Conservation (phyloP, 2,113 vertebrate species). For the Oryzias melastigma region DNA sequence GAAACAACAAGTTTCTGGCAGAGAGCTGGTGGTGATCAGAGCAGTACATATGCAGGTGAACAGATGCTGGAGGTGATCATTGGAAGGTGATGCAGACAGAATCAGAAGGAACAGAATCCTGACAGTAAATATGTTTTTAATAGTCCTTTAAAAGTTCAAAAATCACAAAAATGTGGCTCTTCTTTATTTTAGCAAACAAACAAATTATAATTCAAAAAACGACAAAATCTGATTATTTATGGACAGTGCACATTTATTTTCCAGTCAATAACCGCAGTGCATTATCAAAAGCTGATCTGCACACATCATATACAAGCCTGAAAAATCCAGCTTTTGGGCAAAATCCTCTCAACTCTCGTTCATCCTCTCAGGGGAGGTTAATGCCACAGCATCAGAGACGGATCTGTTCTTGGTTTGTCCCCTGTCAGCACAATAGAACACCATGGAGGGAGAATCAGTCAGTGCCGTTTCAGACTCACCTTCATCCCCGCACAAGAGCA, state of each 20-base stretch:
- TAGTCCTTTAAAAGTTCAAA: too few relatives aligned
- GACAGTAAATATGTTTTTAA: too few relatives aligned
- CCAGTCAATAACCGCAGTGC: neutral
- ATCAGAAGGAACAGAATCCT: too few relatives aligned
- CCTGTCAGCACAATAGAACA: conserved; percentile 75
- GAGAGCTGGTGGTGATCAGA: too few relatives aligned
- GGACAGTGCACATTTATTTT: conserved; percentile 1
- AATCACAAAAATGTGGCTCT: too few relatives aligned
- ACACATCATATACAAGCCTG: neutral
- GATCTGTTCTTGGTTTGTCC: conserved; percentile 43
- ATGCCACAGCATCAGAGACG: conserved; percentile 23
- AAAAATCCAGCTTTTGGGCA: conserved; percentile 4
- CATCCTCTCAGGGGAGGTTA: conserved; percentile 30
- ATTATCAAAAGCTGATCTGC: neutral
- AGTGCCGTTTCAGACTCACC: conserved; percentile 56
- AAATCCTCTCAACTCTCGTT: conserved; percentile 6
- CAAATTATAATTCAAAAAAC: neutral
- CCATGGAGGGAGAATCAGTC: conserved; percentile 42
- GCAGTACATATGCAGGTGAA: too few relatives aligned
- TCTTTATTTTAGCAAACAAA: too few relatives aligned
- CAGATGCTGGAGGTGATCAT: too few relatives aligned
- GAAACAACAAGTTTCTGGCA: too few relatives aligned
- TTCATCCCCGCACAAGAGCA: conserved; percentile 32
- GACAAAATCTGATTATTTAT: neutral
- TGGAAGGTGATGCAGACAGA: too few relatives aligned